Evolutionary conservation across 2,113 vertebrate species (phyloP).

Genomic region (Blennius ocellaris): DNA sequence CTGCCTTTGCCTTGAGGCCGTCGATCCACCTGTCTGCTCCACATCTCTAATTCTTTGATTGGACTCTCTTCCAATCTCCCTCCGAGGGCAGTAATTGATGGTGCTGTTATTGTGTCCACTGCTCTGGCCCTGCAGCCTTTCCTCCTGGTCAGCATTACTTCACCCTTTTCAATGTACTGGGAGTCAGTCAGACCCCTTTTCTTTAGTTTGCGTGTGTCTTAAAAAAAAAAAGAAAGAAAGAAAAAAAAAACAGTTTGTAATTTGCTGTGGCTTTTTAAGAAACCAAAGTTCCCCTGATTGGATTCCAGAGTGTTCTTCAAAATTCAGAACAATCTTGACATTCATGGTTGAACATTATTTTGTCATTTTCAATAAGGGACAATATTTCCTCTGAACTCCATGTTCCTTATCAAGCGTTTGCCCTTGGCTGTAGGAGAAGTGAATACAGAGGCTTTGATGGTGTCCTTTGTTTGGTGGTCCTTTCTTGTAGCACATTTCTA

Average conservation of each 20-base stretch:
- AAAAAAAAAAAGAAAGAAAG: conserved; percentile 2
- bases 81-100: conserved; percentile 73
- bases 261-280: conserved; percentile 39
- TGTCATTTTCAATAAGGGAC: conserved; percentile 68
- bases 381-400: conserved; percentile 52
- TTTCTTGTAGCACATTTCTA: conserved; percentile 49
- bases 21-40: conserved; percentile 65
- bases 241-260: conserved; percentile 13
- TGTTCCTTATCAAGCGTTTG: conserved; percentile 61
- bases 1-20: conserved; percentile 58
- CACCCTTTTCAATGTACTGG: conserved; percentile 48
- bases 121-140: conserved; percentile 52
- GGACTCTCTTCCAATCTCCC: conserved; percentile 42
- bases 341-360: conserved; percentile 49
- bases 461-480: conserved; percentile 52
- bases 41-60: conserved; percentile 72
- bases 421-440: conserved; percentile 59
- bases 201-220: background rate
- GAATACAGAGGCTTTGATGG: conserved; percentile 44
- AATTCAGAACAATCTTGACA: conserved; percentile 60
- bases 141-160: conserved; percentile 63
- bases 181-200: conserved; percentile 18
- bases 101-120: conserved; percentile 72
- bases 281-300: conserved; percentile 40
- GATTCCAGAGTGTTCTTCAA: conserved; percentile 51